Evolutionary conservation across 2,888 invertebrate genomes (phyloP).

Genomic region (Chironomus tentans): DNA sequence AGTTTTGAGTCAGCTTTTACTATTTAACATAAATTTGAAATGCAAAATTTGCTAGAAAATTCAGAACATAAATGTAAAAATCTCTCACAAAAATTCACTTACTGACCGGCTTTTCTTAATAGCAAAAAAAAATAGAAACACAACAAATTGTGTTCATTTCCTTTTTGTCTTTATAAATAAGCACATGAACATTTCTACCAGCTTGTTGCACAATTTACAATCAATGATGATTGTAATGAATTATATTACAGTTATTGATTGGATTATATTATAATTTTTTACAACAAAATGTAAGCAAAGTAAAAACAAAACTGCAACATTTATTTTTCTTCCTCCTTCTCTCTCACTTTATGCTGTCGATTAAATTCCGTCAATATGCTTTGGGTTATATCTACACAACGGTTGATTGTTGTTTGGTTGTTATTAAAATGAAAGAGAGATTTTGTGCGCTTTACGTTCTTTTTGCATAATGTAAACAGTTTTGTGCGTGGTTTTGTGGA

Average conservation of each 20-base stretch:
- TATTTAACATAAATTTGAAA: neutral
- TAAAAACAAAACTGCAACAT: constrained; percentile 13
- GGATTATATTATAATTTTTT: neutral
- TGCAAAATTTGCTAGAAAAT: neutral
- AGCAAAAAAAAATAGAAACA: too few relatives aligned
- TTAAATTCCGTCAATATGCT: neutral
- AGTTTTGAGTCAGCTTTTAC: too few relatives aligned
- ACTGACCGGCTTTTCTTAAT: neutral
- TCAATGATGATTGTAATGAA: constrained; percentile 17
- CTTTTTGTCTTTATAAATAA: neutral
- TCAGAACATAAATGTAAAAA: neutral
- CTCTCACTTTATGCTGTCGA: neutral
- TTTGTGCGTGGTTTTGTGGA: too few relatives aligned
- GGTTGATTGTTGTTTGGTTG: constrained; percentile 8
- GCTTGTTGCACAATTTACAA: constrained; percentile 18
- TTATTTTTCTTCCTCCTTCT: neutral
- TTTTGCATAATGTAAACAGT: neutral
- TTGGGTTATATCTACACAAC: neutral
- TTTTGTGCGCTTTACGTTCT: neutral
- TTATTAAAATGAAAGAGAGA: too few relatives aligned
- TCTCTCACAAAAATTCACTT: neutral
- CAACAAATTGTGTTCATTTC: neutral
- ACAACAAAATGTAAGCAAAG: neutral
- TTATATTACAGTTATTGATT: constrained; percentile 22
- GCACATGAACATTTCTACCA: neutral